These are phyloP conservation scores for Trichopoda pennipes DNA, from an alignment of 2,888 invertebrate species.

Conservation along the genomic window DNA sequence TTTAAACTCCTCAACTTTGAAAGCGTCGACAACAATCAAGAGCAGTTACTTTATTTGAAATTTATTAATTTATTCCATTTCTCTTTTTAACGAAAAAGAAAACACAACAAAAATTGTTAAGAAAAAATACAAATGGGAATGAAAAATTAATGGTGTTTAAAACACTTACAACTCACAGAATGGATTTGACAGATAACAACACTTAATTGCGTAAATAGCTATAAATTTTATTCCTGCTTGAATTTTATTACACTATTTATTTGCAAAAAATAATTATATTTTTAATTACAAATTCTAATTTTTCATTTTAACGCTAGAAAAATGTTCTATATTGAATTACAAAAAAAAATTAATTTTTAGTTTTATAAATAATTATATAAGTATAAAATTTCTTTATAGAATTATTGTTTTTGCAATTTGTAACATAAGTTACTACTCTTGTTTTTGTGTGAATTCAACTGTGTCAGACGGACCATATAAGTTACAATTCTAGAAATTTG, in stretches of 20 bases:
- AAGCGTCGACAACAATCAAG: no score
- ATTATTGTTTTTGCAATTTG: not conserved
- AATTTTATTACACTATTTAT: not conserved
- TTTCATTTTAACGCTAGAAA: conserved; percentile 33
- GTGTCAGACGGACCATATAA: conserved; percentile 19
- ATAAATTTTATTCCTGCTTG: no score
- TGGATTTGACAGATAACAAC: no score
- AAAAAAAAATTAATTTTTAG: not conserved
- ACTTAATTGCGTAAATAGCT: no score
- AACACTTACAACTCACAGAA: no score
- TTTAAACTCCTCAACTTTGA: no score
- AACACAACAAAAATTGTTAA: no score
- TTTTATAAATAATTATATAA: not conserved
- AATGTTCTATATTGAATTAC: conserved; percentile 28
- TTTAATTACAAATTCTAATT: conserved; percentile 13
- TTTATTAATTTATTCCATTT: no score
- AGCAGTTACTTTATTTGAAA: no score
- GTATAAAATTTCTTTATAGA: not conserved
- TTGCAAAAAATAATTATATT: conserved; percentile 7
- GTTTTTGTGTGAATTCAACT: not conserved
- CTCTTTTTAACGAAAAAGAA: no score
- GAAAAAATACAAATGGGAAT: no score
- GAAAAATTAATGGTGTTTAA: no score
- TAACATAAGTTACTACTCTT: not conserved
- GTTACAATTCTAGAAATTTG: conserved; percentile 14